Conservation (phyloP, 2,797 vertebrate genomes). For the Masticophis lateralis region DNA sequence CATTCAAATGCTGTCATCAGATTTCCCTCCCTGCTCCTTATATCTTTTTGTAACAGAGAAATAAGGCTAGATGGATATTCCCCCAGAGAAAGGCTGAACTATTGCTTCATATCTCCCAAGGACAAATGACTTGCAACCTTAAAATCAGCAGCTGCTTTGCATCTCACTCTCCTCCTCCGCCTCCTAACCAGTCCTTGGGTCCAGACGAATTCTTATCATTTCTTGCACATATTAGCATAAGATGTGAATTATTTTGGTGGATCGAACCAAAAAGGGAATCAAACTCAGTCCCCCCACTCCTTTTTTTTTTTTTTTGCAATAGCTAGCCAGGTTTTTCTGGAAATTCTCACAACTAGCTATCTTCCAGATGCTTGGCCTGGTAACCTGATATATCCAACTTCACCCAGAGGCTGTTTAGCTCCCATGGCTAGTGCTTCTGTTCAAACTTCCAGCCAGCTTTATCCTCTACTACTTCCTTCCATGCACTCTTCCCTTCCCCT, state of each 20-base stretch:
- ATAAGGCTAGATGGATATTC: not conserved
- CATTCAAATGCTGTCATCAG: not conserved
- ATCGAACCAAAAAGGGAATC: not conserved
- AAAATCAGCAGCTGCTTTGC: not conserved
- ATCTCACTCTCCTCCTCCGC: not conserved
- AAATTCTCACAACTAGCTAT: not conserved
- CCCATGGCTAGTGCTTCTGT: not conserved
- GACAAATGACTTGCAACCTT: not conserved
- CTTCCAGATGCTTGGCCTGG: not conserved
- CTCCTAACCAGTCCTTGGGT: not conserved
- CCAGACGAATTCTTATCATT: not conserved
- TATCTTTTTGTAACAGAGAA: not conserved
- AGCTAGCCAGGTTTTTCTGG: not conserved
- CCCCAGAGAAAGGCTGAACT: not conserved
- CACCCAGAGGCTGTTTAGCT: not conserved
- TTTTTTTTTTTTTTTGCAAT: no score
- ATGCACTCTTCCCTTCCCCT: not conserved
- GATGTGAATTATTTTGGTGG: not conserved
- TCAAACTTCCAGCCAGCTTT: not conserved
- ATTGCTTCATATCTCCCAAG: not conserved
- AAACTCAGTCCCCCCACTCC: no score
- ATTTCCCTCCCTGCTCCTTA: not conserved
- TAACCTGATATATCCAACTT: not conserved
- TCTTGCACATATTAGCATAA: not conserved
- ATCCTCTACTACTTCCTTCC: not conserved